A percentile compares a stretch with the other conserved stretches of the same genome.
phyloP scores from a whole-genome alignment of 2,888 invertebrate genomes.

The Agrotis segetum region DNA sequence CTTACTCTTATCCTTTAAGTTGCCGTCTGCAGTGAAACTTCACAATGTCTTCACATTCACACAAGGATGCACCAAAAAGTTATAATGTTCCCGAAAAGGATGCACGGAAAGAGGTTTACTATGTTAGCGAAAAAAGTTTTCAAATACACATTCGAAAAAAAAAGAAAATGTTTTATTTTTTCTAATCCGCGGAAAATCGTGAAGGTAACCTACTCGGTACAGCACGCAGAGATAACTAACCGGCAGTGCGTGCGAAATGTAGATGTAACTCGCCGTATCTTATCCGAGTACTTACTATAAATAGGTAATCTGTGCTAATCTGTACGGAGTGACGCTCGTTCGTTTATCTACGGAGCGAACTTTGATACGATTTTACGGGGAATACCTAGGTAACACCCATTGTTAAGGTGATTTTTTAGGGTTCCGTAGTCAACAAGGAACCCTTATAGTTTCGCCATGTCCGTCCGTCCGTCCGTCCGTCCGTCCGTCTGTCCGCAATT shows the following conservation, averaged over 20 bases:
- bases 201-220: constrained; percentile 40
- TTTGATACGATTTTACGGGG: constrained; percentile 54
- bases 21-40: constrained; percentile 22
- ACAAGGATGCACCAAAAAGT: constrained; percentile 24
- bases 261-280: constrained; percentile 52
- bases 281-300: constrained; percentile 52
- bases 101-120: background rate
- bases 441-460: too few relatives aligned
- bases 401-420: background rate
- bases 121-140: background rate
- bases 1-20: constrained; percentile 40
- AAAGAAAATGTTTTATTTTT: constrained; percentile 3
- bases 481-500: too few relatives aligned
- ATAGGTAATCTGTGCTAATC: constrained; percentile 61
- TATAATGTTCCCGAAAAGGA: background rate
- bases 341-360: constrained; percentile 46
- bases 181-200: constrained; percentile 11
- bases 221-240: constrained; percentile 48
- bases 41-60: constrained; percentile 34
- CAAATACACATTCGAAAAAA: background rate
- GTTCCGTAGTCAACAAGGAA: too few relatives aligned
- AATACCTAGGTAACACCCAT: constrained; percentile 42
- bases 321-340: constrained; percentile 49
- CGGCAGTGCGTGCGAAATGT: constrained; percentile 49
- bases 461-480: too few relatives aligned